Conservation (phyloP, 2,113 vertebrate genomes). For the Plotosus lineatus region DNA sequence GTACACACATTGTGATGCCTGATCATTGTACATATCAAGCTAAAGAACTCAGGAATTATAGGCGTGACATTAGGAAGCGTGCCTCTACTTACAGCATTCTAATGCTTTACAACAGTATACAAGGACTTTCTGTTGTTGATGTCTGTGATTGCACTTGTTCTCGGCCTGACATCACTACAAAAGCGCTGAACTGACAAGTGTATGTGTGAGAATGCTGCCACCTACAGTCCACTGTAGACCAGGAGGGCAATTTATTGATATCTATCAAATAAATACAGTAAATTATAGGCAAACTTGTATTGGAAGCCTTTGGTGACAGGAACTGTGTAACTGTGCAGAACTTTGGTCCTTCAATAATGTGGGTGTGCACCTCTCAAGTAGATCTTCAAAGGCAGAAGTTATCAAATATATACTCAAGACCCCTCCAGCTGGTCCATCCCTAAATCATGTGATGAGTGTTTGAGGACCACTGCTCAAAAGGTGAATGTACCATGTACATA, state of each 20-base stretch:
- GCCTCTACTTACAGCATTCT: background rate
- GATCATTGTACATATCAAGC: background rate
- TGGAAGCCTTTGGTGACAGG: background rate
- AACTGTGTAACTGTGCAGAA: background rate
- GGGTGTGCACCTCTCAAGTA: background rate
- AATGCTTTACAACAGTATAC: background rate
- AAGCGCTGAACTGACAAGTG: background rate
- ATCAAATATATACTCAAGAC: background rate
- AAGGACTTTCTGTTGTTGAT: background rate
- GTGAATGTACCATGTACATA: background rate
- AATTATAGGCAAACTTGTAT: background rate
- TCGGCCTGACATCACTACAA: background rate
- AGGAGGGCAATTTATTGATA: background rate
- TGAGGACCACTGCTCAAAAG: background rate
- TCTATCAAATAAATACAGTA: too few relatives aligned
- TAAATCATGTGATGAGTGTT: background rate
- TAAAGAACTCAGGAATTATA: background rate
- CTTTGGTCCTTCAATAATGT: background rate
- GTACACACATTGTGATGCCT: too few relatives aligned
- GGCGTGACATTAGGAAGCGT: background rate
- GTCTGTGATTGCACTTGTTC: background rate
- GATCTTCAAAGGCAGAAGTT: background rate
- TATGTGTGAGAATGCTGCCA: conserved; percentile 14
- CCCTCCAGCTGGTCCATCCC: background rate
- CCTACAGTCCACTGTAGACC: conserved; percentile 19